phyloP scores from a whole-genome alignment of 2,888 invertebrate genomes.

The Xylophagus ater region DNA sequence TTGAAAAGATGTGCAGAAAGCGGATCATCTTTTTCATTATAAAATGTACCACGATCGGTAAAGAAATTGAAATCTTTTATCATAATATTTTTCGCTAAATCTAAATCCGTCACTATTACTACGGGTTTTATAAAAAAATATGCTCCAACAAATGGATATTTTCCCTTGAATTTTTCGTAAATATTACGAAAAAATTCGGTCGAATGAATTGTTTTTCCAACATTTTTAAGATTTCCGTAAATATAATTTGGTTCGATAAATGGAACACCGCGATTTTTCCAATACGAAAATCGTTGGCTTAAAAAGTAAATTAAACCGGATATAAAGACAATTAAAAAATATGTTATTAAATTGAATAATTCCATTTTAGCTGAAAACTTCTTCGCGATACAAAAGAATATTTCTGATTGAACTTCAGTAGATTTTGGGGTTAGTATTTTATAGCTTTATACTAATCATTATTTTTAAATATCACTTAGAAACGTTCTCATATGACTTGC shows the following conservation, averaged over 20 bases:
- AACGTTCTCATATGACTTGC: no score
- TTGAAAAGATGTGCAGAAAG: no score
- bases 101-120: slow-evolving; percentile 21
- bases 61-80: slow-evolving; percentile 31
- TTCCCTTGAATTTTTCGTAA: slow-evolving; percentile 28
- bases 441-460: background rate
- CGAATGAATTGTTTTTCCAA: slow-evolving; percentile 21
- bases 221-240: slow-evolving; percentile 19
- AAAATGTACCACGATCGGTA: no score
- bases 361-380: background rate
- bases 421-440: background rate
- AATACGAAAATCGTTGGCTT: slow-evolving; percentile 9
- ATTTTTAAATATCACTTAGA: no score
- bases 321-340: background rate
- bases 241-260: slow-evolving; percentile 10
- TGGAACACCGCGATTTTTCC: slow-evolving; percentile 9
- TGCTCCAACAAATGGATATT: slow-evolving; percentile 26
- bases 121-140: slow-evolving; percentile 11
- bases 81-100: slow-evolving; percentile 25
- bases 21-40: no score
- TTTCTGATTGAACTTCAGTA: background rate
- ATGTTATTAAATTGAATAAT: background rate
- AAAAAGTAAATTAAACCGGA: background rate
- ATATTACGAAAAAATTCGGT: slow-evolving; percentile 23
- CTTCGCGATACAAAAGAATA: background rate